Evolutionary conservation across 2,888 invertebrate species (phyloP).

Genomic region (Sericinus montela): DNA sequence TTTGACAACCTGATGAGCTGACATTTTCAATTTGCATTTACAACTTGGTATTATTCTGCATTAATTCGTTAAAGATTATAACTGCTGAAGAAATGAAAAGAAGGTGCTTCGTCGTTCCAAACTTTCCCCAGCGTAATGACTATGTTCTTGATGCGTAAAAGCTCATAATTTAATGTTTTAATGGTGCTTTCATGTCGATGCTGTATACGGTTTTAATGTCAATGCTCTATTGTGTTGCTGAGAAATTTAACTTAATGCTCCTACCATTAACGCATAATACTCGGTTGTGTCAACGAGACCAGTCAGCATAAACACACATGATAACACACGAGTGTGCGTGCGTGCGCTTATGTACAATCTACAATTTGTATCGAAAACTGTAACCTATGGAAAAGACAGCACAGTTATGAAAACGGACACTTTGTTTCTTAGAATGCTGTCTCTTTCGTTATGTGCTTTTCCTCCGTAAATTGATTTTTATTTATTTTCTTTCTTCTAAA

Average conservation of each 20-base stretch:
- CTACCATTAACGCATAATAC: slow-evolving; percentile 2
- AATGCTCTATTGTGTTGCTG: slow-evolving; percentile 9
- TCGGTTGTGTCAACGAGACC: neutral
- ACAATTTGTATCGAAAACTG: too few relatives aligned
- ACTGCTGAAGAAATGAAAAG: slow-evolving; percentile 12
- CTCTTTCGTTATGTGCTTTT: too few relatives aligned
- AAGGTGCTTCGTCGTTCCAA: neutral
- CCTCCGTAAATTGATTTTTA: too few relatives aligned
- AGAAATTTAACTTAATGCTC: slow-evolving; percentile 10
- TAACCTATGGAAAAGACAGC: too few relatives aligned
- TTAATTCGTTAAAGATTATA: slow-evolving; percentile 11
- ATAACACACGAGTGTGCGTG: neutral
- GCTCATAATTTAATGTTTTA: slow-evolving; percentile 17
- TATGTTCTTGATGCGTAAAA: slow-evolving; percentile 16
- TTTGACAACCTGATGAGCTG: too few relatives aligned
- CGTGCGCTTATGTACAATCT: too few relatives aligned
- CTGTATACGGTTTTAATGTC: slow-evolving; percentile 8
- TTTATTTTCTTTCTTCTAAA: too few relatives aligned
- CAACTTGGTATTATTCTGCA: neutral
- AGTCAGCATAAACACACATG: neutral
- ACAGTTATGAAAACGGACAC: too few relatives aligned
- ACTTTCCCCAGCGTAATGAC: slow-evolving; percentile 18
- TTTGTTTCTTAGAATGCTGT: too few relatives aligned
- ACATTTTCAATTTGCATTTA: too few relatives aligned
- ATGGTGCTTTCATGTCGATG: slow-evolving; percentile 12